Evolutionary conservation across 2,113 vertebrate species (phyloP), one percentile per base, ranked within the genome.

Genomic region (Galemys pyrenaicus): DNA sequence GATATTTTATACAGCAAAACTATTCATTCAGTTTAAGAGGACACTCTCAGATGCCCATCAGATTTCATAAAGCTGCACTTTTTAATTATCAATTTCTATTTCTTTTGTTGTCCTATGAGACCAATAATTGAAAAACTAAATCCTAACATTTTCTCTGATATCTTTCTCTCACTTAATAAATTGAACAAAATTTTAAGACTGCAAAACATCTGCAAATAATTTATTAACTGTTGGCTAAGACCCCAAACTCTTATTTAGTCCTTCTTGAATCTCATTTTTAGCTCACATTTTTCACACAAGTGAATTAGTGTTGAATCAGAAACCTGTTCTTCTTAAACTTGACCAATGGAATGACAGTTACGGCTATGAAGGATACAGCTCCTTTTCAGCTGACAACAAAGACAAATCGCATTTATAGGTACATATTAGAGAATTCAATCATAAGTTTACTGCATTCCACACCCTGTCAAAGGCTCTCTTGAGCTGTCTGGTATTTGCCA

Each of bases 401-500:
- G 6, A 54, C 71, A 86, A 82, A 83, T 49, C 89, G 22, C 19
- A 58, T 91, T n/a, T 62, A 60, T 37, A 85, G 22, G 20, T 26
- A 30, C 4, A 9, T 70, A 26, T 58, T 77, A 71, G 1, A 75
- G 26, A 92, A 90, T 28, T 67, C 51, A 73, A 6, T 74, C 6
- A 2, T 28, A 83, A 82, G 12, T 73, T 82, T 82, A 13, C 30
- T 79, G n/a, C 41, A 56, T 19, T 62, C 30, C 6, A 26, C 16
- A 60, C 65, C 19, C 20, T 51, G 37, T 37, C 58, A 60, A 95
- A 65, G 49, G 1, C n/a, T 94, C 58, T 79, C 68, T 65, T 94
- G 75, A 89, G 79, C 75, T 91, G 30, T 65, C 51, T 91, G 58
- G 39, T 70, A 81, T 68, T 92, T 73, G 46, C 68, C 51, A 91